Conservation (phyloP, 1,140 invertebrate species). For the Macrocentrus cingulum region DNA sequence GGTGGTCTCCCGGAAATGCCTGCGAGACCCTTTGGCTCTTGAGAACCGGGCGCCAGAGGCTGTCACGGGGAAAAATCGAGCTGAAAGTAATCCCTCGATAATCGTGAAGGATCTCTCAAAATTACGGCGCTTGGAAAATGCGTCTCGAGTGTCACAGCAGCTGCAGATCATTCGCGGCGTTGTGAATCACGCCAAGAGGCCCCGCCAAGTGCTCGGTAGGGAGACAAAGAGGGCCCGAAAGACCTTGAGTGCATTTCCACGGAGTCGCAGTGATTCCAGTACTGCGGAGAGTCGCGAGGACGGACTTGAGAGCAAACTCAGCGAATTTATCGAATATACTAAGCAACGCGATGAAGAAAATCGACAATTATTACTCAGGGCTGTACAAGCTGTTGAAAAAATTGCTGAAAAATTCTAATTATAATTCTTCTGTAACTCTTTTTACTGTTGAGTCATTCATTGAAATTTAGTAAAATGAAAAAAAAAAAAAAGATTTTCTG, state of each 20-base stretch:
- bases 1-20: background rate
- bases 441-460: background rate
- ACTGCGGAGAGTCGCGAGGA: conserved; percentile 14
- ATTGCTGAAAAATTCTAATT: conserved; percentile 36
- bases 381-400: conserved; percentile 39
- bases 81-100: conserved; percentile 19
- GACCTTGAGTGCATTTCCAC: conserved; percentile 3
- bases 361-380: conserved; percentile 35
- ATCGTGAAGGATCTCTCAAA: conserved; percentile 24
- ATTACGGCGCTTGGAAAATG: conserved; percentile 16
- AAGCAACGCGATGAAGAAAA: conserved; percentile 41
- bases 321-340: conserved; percentile 39
- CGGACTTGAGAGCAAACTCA: conserved; percentile 31
- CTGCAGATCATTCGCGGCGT: conserved; percentile 17
- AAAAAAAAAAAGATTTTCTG: too few species aligned
- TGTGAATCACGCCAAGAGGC: conserved; percentile 20
- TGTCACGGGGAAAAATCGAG: conserved; percentile 17
- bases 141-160: conserved; percentile 15
- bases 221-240: conserved; percentile 21
- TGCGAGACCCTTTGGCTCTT: background rate
- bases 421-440: conserved; percentile 8
- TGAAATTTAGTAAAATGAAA: too few species aligned
- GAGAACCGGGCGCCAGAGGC: background rate
- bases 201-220: background rate
- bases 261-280: conserved; percentile 8